These are phyloP conservation scores for Diarsia mendica DNA, from an alignment of 2,888 invertebrate genomes.

Conservation along the genomic window DNA sequence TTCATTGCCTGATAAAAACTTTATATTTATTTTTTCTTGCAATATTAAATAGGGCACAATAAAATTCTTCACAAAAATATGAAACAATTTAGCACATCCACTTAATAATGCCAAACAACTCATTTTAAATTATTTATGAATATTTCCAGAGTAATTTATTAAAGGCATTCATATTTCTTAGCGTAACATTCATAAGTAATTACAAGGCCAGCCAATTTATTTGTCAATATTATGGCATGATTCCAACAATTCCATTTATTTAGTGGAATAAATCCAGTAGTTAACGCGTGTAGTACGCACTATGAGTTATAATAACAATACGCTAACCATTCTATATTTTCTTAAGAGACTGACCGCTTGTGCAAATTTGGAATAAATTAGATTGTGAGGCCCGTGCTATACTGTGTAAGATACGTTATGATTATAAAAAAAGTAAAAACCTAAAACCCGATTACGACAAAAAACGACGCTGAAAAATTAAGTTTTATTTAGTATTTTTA, in stretches of 20 bases:
- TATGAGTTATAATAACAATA: slow-evolving; percentile 46
- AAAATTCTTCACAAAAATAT: slow-evolving; percentile 18
- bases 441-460: too few relatives aligned
- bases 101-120: slow-evolving; percentile 42
- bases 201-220: slow-evolving; percentile 68
- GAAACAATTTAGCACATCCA: slow-evolving; percentile 38
- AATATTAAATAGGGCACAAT: slow-evolving; percentile 15
- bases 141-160: slow-evolving; percentile 54
- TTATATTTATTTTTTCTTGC: slow-evolving; percentile 9
- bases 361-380: slow-evolving; percentile 31
- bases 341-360: slow-evolving; percentile 40
- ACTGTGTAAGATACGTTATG: neutral
- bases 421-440: neutral
- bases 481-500: too few relatives aligned
- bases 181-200: slow-evolving; percentile 61
- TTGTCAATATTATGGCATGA: slow-evolving; percentile 76
- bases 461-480: too few relatives aligned
- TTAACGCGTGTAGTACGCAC: slow-evolving; percentile 45
- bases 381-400: neutral
- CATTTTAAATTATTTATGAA: slow-evolving; percentile 57
- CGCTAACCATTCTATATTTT: slow-evolving; percentile 42
- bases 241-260: slow-evolving; percentile 76
- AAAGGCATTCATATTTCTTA: slow-evolving; percentile 62
- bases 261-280: slow-evolving; percentile 57
- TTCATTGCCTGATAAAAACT: slow-evolving; percentile 3